A percentile compares a stretch with the other conserved stretches of the same genome.
phyloP scores from a whole-genome alignment of 64 coral and sea anemone species.

The Catalaphyllia jardinei region DNA sequence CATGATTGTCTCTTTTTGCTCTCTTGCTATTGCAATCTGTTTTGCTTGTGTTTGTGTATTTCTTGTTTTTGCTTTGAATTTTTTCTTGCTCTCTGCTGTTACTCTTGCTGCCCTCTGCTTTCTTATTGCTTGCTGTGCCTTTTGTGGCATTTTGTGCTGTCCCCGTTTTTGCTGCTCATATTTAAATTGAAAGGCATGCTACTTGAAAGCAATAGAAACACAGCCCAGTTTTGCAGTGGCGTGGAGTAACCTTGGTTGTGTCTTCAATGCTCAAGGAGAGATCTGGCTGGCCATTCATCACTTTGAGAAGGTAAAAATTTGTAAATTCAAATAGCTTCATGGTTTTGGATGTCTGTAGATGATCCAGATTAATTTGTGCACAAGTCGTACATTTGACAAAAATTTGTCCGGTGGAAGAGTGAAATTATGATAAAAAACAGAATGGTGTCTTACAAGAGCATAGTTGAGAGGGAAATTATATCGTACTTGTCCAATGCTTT shows the following conservation, averaged over 20 bases:
- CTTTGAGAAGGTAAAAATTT: conserved; percentile 94
- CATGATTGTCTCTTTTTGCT: conserved; percentile 99
- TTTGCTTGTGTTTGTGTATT: conserved; percentile 63
- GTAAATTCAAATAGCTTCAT: no score
- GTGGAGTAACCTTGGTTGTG: conserved; percentile 99
- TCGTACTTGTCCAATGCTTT: no score
- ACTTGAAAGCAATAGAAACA: conserved; percentile 99
- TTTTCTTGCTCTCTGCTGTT: conserved; percentile 67
- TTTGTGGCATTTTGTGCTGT: conserved; percentile 58
- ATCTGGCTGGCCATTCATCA: conserved; percentile 99
- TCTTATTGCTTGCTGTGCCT: conserved; percentile 67
- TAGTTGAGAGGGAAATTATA: neutral
- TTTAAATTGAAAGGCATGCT: conserved; percentile 97
- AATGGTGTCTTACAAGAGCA: neutral
- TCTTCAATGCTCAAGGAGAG: conserved; percentile 99
- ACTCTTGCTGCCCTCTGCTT: conserved; percentile 51
- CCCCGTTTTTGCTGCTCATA: conserved; percentile 86
- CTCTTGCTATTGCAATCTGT: conserved; percentile 83
- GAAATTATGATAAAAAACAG: no score
- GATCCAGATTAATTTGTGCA: no score
- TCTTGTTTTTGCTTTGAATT: conserved; percentile 85
- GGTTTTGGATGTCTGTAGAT: no score
- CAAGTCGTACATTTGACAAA: no score
- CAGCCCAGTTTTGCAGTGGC: conserved; percentile 99
- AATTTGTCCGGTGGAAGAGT: no score